Evolutionary conservation across 2,888 invertebrate species (phyloP).

Genomic region (Heliconius ismenius): DNA sequence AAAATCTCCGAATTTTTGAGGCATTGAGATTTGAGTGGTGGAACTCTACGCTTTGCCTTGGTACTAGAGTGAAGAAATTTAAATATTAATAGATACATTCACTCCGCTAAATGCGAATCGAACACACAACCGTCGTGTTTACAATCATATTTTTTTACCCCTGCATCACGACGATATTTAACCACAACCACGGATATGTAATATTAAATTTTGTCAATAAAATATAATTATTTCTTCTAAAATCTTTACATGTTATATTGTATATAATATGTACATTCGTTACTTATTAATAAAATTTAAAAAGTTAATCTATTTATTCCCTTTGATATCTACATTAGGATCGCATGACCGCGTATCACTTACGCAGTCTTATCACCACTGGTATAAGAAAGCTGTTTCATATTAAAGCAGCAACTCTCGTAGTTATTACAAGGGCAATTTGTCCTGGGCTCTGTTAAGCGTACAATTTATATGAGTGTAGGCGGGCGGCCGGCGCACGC

Average conservation of each 20-base stretch:
- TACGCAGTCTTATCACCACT: slow-evolving; percentile 29
- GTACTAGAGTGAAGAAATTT: too few species aligned
- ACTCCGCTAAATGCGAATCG: too few species aligned
- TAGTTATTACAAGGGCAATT: slow-evolving; percentile 63
- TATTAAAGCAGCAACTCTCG: slow-evolving; percentile 63
- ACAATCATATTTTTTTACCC: too few species aligned
- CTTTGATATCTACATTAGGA: not conserved
- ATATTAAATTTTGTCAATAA: not conserved
- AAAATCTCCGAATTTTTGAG: too few species aligned
- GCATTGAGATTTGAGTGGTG: too few species aligned
- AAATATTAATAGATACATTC: too few species aligned
- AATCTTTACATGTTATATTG: not conserved
- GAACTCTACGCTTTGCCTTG: too few species aligned
- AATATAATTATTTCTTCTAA: not conserved
- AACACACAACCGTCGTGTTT: too few species aligned
- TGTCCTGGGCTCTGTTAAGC: slow-evolving; percentile 73
- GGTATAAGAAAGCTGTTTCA: slow-evolving; percentile 52
- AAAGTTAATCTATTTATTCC: not conserved
- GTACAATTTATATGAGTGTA: slow-evolving; percentile 70
- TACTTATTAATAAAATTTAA: not conserved
- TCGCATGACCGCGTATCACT: slow-evolving; percentile 8
- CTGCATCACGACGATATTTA: too few species aligned
- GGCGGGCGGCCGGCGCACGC: slow-evolving; percentile 68
- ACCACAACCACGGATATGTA: not conserved
- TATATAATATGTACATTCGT: not conserved